A percentile compares a stretch with the other conserved stretches of the same genome.
Evolutionary conservation across 2,113 vertebrate species (phyloP).

Genomic region (Callipepla californica): DNA sequence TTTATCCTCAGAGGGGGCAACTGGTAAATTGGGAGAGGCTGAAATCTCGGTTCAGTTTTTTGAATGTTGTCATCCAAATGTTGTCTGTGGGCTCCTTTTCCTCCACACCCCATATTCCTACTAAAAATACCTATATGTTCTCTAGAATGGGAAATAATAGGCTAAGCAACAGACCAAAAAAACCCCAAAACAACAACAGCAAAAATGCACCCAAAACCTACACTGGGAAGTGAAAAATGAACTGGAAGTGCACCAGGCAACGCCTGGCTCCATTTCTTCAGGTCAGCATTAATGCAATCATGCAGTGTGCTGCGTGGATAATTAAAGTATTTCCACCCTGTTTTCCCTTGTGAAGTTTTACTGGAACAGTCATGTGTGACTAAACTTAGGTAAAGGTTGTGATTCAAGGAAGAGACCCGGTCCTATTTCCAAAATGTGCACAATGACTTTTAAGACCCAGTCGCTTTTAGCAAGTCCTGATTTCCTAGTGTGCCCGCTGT

Average conservation of each 20-base stretch:
- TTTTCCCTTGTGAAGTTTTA: background rate
- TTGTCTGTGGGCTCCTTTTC: background rate
- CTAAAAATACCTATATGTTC: background rate
- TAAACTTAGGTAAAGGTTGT: background rate
- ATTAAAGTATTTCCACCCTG: background rate
- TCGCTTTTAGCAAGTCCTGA: background rate
- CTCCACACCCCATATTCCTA: background rate
- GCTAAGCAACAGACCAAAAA: background rate
- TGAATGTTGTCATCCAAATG: background rate
- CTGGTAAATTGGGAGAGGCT: background rate
- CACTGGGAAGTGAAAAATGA: background rate
- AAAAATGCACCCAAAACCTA: too few species aligned
- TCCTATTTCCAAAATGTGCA: background rate
- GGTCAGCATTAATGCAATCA: background rate
- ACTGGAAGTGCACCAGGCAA: background rate
- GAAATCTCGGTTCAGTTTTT: background rate
- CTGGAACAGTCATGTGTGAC: background rate
- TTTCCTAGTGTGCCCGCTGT: background rate
- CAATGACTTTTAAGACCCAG: background rate
- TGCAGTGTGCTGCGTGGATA: background rate
- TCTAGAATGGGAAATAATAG: too few species aligned
- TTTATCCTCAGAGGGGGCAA: background rate
- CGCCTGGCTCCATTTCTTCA: background rate
- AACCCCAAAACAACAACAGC: too few species aligned
- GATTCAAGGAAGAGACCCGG: fast-evolving